A percentile compares a stretch with the other conserved stretches of the same genome.
Conservation (phyloP, 2,888 invertebrate species). For the Venusia cambrica region DNA sequence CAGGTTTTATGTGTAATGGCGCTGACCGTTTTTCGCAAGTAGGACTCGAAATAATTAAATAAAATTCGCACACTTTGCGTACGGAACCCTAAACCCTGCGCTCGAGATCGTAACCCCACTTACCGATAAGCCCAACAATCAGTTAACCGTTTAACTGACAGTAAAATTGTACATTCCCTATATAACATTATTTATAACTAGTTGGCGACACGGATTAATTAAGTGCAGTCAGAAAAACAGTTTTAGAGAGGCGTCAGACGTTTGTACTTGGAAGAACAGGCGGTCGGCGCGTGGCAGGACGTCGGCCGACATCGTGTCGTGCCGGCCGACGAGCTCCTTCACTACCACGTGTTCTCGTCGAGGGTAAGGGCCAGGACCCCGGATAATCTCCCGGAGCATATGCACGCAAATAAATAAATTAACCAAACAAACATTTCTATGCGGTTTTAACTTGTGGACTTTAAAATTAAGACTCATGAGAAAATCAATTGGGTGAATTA, state of each 20-base stretch:
- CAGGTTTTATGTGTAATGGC: too few relatives aligned
- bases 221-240: conserved; percentile 69
- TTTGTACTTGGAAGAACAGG: conserved; percentile 54
- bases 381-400: conserved; percentile 67
- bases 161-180: conserved; percentile 14
- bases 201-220: conserved; percentile 67
- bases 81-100: too few relatives aligned
- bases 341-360: conserved; percentile 31
- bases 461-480: conserved; percentile 58
- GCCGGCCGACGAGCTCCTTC: conserved; percentile 39
- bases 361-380: conserved; percentile 41
- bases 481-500: conserved; percentile 38
- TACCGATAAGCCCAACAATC: conserved; percentile 11
- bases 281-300: conserved; percentile 41
- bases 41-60: too few relatives aligned
- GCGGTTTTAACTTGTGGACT: conserved; percentile 38
- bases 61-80: too few relatives aligned
- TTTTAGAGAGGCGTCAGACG: conserved; percentile 56
- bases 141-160: conserved; percentile 15
- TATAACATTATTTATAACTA: conserved; percentile 31
- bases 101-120: too few relatives aligned
- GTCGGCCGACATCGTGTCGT: conserved; percentile 31
- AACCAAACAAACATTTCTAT: conserved; percentile 50
- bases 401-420: conserved; percentile 76
- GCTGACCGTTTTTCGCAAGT: too few relatives aligned